Percentiles rank a stretch among this genome's conserved stretches.
Evolutionary conservation across 2,888 invertebrate genomes (phyloP).

Genomic region (Notodonta dromedarius): DNA sequence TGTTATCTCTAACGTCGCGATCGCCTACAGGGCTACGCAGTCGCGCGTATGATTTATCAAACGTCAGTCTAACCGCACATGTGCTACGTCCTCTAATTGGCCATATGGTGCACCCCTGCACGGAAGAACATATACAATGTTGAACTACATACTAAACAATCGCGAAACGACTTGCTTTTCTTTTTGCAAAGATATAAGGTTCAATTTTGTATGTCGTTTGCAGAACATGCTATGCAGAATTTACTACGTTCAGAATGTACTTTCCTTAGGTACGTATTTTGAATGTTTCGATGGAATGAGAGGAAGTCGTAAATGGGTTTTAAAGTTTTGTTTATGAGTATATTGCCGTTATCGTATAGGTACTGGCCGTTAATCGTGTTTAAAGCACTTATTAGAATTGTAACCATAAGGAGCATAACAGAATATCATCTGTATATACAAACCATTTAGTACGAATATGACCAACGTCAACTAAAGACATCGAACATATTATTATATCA

Average conservation of each 20-base stretch:
- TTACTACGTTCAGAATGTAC: neutral
- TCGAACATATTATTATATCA: too few relatives aligned
- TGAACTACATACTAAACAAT: conserved; percentile 6
- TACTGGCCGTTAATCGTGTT: too few relatives aligned
- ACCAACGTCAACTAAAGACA: too few relatives aligned
- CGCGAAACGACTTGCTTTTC: conserved; percentile 5
- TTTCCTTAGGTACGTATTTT: conserved; percentile 1
- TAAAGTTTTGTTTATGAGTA: too few relatives aligned
- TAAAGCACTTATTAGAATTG: too few relatives aligned
- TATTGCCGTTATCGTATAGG: too few relatives aligned
- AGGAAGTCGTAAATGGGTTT: too few relatives aligned
- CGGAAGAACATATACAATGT: conserved; percentile 6
- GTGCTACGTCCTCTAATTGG: conserved; percentile 20
- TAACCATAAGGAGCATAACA: too few relatives aligned
- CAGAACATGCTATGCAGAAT: neutral
- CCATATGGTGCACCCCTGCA: conserved; percentile 25
- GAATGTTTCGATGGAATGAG: conserved; percentile 9
- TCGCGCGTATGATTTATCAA: conserved; percentile 2
- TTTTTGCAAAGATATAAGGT: conserved; percentile 7
- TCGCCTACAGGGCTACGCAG: neutral
- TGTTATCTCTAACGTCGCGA: neutral
- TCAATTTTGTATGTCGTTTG: conserved; percentile 1
- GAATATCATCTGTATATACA: too few relatives aligned
- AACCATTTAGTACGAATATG: too few relatives aligned
- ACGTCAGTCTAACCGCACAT: conserved; percentile 17